These are phyloP conservation scores for Esox masquinongy DNA, from an alignment of 2,797 vertebrate genomes.

Conservation along the genomic window DNA sequence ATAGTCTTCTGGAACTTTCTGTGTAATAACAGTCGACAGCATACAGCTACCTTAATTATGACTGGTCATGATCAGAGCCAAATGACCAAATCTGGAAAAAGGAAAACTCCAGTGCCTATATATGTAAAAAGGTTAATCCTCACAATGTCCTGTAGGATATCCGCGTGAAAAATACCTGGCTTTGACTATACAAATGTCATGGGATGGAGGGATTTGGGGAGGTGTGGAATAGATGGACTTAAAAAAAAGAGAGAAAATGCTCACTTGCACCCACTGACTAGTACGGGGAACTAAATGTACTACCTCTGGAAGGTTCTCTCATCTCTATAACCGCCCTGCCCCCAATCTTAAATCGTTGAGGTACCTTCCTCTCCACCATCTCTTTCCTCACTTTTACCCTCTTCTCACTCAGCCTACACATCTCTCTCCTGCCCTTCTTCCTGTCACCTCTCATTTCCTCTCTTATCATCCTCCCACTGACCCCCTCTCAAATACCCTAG, in stretches of 20 bases:
- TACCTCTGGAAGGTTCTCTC: constrained; percentile 11
- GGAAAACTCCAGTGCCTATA: neutral
- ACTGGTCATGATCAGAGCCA: neutral
- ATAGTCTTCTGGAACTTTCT: neutral
- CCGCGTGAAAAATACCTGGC: constrained; percentile 42
- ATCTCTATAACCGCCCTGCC: neutral
- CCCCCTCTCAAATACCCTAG: neutral
- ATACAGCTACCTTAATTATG: neutral
- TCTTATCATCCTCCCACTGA: constrained; percentile 36
- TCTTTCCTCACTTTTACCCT: too few relatives aligned
- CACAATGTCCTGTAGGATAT: neutral
- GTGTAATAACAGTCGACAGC: neutral
- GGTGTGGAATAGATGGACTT: constrained; percentile 43
- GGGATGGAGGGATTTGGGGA: constrained; percentile 44
- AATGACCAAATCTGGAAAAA: neutral
- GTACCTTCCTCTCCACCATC: neutral
- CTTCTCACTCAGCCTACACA: too few relatives aligned
- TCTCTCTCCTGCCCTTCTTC: too few relatives aligned
- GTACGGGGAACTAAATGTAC: constrained; percentile 24
- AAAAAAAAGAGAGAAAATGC: constrained; percentile 32
- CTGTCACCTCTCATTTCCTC: constrained; percentile 45
- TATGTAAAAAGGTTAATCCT: neutral
- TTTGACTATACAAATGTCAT: constrained; percentile 33
- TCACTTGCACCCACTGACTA: constrained; percentile 38
- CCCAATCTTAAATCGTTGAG: too few relatives aligned